Base-by-base conservation (phyloP, 1,140 invertebrate species). In the Propsilocerus akamusi region DNA sequence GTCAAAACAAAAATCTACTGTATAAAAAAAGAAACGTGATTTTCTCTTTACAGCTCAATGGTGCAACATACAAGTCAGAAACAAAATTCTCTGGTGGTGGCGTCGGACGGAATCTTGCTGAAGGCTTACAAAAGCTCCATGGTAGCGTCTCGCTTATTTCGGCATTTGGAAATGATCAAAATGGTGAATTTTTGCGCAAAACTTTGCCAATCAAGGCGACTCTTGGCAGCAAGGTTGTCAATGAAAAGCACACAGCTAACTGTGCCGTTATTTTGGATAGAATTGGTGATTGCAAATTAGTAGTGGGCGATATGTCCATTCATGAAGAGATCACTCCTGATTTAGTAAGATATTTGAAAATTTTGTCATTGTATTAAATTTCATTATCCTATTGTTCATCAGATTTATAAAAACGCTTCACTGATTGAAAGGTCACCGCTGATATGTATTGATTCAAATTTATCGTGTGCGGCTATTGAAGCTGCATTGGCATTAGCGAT, bases 81-180 rank as follows among this genome's bases (percentile, higher is more conserved):
- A 75, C 79, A 37, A 66, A 68, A n/a, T 70, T 74, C 51, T 73
- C 72, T 32, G 77, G 74, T 11, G 93, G 92, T 3, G 92, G 93
- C 10, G 94, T 97, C 0, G 93, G 77, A 0, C 72, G 91, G 26
- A 97, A 97, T 59, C 71, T 96, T n/a, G 84, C 86, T 0, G 87
- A 93, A 54, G 83, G 83, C 41, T 66, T 97, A 7, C 71, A 72
- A 48, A 77, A 82, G 55, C 69, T 96, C 5, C 77, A 79, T 17
- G 70, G 69, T 5, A 60, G 68, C 2, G 75, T 80, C 0, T 68
- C 78, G 46, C 73, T 96, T 26, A 70, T 97, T 48, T 86, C 89
- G 0, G 80, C 81, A 1, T 67, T 96, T 34, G 91, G 90, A 0
- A 68, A 78, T 41, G 86, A 92, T 64, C 59, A 71, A 51, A 63